Base-by-base conservation (phyloP, 2,113 vertebrate species). In the Dolichotis patagonum region DNA sequence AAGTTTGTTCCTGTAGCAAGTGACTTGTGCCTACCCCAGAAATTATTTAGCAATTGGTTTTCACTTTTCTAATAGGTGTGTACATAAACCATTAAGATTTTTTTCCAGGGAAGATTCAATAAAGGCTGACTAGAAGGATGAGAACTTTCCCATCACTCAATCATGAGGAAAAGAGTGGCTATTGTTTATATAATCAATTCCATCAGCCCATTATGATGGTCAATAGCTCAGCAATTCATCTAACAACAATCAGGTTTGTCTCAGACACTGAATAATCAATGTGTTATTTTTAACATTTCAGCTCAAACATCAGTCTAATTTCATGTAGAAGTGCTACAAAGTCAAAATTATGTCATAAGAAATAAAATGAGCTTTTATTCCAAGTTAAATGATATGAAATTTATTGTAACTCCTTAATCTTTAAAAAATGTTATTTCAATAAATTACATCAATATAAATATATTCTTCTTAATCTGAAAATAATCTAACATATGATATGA, bases 111-210 rank as follows among this genome's bases (percentile, higher is more conserved):
- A 83, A 77, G 16, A 87, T 52, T 54, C 19, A 26, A n/a, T 63
- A 94, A 95, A 96, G 62, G 75, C 26, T 90, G 85, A 87, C 75
- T 81, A 62, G 41, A 41, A 96, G 88, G 93, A 91, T 65, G 30
- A 93, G 46, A 93, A 20, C 28, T 71, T 91, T 93, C 35, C 91
- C 41, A 85, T 88, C 82, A 94, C 38, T 82, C 77, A 96, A 28
- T 91, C 93, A 91, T 93, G 67, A 69, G 83, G 11, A 86, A 93
- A 96, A 91, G 46, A 97, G 84, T 69, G 30, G 73, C 67, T 95
- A 26, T 89, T 95, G 65, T 93, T 86, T 94, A 41, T 75, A n/a
- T 84, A 93, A 95, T 97, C 93, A 97, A 95, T 97, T 85, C 69
- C 80, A 80, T 85, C 56, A 96, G 84, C 73, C 80, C 95, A 97